Evolutionary conservation across 1,140 invertebrate genomes (phyloP), one percentile per base, ranked within the genome.

Genomic region (Whitmania pigra): DNA sequence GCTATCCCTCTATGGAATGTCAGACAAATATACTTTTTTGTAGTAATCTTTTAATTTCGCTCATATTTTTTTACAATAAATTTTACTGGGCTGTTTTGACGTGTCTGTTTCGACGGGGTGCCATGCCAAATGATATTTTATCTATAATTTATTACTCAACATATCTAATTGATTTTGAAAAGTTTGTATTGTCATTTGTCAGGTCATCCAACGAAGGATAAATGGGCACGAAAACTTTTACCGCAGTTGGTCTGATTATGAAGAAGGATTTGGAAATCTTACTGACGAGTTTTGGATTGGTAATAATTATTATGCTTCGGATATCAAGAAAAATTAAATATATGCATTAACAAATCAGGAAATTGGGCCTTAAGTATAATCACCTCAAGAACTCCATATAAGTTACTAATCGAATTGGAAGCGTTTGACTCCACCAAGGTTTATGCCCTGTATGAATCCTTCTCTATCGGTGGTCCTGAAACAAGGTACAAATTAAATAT

Each of bases 201-300:
- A 82, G 81, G 78, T 85, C 13, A 80, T 88, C 69, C 85, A 88
- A 78, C 87, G 86, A 72, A 83, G 88, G 53, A 85, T 81, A 71
- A 84, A 87, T 71, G 87, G 87, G 0, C 82, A 85, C 6, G 83
- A 86, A 74, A 86, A 87, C 74, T 88, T 89, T 76, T 85, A 84
- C 73, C 83, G 85, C 72, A 81, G 82, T 60, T 88, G 87, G 84
- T 72, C 86, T 84, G 87, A 88, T 53, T 89, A 88, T 76, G 86
- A 86, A 73, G 79, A 85, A 71, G 87, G 87, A n/a, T 88, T 88
- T 75, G 87, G 87, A 29, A 87, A 87, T 74, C 27, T 69, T 0
- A 85, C 83, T 2, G 84, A 84, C 0, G 86, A 88, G 76, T 88
- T 87, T 78, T 88, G 87, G 82, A 80, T 88, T 20, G 67, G 67